phyloP scores from a whole-genome alignment of 2,113 vertebrate genomes.

The Copsychus sechellarum region DNA sequence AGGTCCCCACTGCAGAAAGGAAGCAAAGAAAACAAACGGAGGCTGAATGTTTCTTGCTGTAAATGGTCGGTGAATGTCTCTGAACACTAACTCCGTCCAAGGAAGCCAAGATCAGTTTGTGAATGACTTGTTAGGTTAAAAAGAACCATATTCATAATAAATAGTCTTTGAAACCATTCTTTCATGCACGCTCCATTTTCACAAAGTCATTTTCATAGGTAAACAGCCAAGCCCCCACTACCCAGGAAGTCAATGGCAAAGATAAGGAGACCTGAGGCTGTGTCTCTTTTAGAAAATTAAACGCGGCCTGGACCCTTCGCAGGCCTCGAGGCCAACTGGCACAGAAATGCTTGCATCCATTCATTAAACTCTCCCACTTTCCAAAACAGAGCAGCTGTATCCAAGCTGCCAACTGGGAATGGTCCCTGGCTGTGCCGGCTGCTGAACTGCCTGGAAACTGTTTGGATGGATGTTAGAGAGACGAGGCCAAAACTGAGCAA shows the following conservation, averaged over 20 bases:
- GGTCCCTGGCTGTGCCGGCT: not conserved
- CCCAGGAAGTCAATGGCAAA: constrained; percentile 35
- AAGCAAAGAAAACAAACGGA: constrained; percentile 62
- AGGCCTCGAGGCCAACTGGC: constrained; percentile 36
- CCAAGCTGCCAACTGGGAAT: constrained; percentile 45
- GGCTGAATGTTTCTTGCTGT: constrained; percentile 23
- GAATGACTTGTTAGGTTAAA: constrained; percentile 45
- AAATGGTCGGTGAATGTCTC: constrained; percentile 58
- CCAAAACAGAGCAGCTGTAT: constrained; percentile 37
- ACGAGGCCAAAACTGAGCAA: not conserved
- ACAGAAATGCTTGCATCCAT: constrained; percentile 31
- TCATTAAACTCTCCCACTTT: constrained; percentile 39
- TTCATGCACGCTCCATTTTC: not conserved
- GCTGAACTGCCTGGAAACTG: not conserved
- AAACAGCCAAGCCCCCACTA: constrained; percentile 26
- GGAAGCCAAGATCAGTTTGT: constrained; percentile 39
- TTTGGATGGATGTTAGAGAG: not conserved
- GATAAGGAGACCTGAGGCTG: constrained; percentile 41
- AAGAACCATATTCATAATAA: constrained; percentile 48
- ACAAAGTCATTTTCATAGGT: constrained; percentile 23
- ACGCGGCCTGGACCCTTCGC: not conserved
- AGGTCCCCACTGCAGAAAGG: not conserved
- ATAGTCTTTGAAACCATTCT: constrained; percentile 44
- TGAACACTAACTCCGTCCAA: not conserved
- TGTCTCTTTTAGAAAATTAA: constrained; percentile 54